phyloP scores from a whole-genome alignment of 2,113 vertebrate species.

The Phalacrocorax pelagicus region DNA sequence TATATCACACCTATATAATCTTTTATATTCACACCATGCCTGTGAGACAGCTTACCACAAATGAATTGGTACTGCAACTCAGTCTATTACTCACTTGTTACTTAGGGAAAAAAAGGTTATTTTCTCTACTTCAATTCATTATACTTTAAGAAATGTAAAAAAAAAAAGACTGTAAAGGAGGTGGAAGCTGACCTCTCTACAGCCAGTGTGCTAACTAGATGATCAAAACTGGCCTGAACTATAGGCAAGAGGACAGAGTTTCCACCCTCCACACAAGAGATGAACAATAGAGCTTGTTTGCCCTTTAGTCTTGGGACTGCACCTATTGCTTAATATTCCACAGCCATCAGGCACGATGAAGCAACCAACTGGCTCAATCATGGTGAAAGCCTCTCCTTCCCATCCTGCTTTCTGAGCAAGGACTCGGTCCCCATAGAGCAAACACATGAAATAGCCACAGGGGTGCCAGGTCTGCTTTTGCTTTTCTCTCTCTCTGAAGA shows the following conservation, averaged over 20 bases:
- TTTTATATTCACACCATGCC: neutral
- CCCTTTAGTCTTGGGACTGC: neutral
- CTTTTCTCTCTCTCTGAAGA: constrained; percentile 12
- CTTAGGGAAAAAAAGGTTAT: neutral
- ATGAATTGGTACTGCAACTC: neutral
- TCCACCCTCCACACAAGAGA: neutral
- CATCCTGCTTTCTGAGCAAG: neutral
- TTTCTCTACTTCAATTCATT: neutral
- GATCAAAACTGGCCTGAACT: neutral
- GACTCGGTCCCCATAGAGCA: neutral
- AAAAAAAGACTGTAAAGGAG: neutral
- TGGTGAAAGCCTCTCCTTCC: neutral
- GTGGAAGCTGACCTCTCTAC: neutral
- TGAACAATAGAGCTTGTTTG: neutral
- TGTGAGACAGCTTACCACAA: neutral
- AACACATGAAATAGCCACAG: constrained; percentile 11
- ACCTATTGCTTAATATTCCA: constrained; percentile 5
- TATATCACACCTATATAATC: neutral
- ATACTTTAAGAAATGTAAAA: neutral
- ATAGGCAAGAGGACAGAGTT: neutral
- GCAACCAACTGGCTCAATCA: neutral
- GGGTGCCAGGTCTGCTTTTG: constrained; percentile 22
- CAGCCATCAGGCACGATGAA: neutral
- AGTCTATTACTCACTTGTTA: neutral
- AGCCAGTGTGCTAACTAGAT: neutral